Conservation (phyloP, 2,888 invertebrate genomes). For the Trachelus tabidus region DNA sequence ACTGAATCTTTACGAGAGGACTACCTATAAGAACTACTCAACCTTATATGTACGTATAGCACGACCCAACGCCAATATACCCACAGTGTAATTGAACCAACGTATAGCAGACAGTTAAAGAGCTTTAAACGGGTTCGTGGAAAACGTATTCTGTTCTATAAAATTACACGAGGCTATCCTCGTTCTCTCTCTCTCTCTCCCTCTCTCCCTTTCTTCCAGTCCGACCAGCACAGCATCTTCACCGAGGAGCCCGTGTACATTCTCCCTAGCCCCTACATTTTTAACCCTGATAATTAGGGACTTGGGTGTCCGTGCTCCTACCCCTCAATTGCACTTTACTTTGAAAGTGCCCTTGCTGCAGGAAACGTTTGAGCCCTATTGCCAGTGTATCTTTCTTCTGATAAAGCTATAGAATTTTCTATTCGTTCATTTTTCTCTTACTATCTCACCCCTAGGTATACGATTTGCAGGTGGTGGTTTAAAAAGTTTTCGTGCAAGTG, state of each 20-base stretch:
- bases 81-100: constrained; percentile 44
- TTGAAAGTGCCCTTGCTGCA: background rate
- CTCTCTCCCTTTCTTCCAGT: background rate
- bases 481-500: background rate
- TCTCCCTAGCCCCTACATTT: background rate
- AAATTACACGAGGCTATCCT: constrained; percentile 45
- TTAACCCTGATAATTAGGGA: background rate
- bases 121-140: constrained; percentile 53
- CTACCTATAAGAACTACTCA: constrained; percentile 18
- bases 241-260: background rate
- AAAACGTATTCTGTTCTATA: constrained; percentile 51
- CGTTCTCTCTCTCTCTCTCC: background rate
- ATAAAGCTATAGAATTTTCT: background rate
- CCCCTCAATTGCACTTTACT: background rate
- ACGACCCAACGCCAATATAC: constrained; percentile 15
- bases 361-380: background rate
- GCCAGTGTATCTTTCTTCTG: background rate
- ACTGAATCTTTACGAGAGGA: constrained; percentile 32
- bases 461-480: background rate
- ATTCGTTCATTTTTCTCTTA: background rate
- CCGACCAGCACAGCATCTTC: background rate
- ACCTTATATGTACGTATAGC: constrained; percentile 10
- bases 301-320: background rate
- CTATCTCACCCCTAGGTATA: too few species aligned
- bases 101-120: constrained; percentile 40